A percentile compares a stretch with the other conserved stretches of the same genome.
phyloP scores from a whole-genome alignment of 2,797 vertebrate genomes.

The Carcharodon carcharias region DNA sequence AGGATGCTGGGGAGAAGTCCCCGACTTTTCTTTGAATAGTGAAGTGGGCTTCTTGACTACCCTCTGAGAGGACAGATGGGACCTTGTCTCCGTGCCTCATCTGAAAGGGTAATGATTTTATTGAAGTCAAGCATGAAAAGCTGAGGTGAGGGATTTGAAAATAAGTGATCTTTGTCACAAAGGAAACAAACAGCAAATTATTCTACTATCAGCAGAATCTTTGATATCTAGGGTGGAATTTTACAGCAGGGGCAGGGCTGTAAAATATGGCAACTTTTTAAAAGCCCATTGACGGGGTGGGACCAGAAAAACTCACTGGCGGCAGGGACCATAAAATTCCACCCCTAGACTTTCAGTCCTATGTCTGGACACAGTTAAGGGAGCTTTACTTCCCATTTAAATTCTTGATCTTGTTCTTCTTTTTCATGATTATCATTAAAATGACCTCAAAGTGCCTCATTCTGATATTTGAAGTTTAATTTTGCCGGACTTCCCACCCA shows the following conservation, averaged over 20 bases:
- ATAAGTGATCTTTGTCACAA: neutral
- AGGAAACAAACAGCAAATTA: neutral
- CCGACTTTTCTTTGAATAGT: neutral
- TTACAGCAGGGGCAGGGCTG: no score
- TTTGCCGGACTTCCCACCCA: neutral
- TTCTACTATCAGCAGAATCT: neutral
- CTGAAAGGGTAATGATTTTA: neutral
- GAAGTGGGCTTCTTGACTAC: neutral
- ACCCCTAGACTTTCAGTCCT: neutral
- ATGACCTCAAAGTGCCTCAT: neutral
- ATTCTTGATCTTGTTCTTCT: neutral
- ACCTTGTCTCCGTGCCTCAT: neutral
- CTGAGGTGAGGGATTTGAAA: neutral
- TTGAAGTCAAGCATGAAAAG: neutral
- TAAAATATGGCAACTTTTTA: no score
- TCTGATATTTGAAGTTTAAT: neutral
- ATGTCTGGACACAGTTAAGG: neutral
- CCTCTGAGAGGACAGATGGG: neutral
- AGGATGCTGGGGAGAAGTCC: neutral
- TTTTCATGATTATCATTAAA: neutral
- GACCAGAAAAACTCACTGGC: no score
- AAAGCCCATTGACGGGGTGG: no score
- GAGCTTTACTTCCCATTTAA: neutral
- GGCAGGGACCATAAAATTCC: no score
- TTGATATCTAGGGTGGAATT: neutral